Evolutionary conservation across 1,140 invertebrate species (phyloP).

Genomic region (Bombus cullumanus): DNA sequence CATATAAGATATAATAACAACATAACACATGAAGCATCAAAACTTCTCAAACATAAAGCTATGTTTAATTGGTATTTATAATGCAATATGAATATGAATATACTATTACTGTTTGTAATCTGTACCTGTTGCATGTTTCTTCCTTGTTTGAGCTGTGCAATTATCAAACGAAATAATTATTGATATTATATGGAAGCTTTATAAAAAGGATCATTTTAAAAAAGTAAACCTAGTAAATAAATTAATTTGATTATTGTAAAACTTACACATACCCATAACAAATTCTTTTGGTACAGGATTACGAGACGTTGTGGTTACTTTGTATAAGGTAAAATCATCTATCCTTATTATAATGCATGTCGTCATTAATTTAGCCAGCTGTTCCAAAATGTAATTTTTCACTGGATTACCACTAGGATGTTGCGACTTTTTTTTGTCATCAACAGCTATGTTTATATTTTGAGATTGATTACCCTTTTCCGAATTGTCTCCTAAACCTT

Average conservation of each 20-base stretch:
- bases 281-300: slow-evolving; percentile 90
- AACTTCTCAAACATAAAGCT: slow-evolving; percentile 35
- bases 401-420: slow-evolving; percentile 83
- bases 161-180: slow-evolving; percentile 74
- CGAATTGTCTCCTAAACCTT: slow-evolving; percentile 67
- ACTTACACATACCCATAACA: slow-evolving; percentile 86
- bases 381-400: slow-evolving; percentile 87
- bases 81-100: slow-evolving; percentile 52
- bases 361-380: slow-evolving; percentile 94
- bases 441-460: slow-evolving; percentile 58
- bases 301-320: slow-evolving; percentile 90
- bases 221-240: slow-evolving; percentile 28
- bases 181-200: slow-evolving; percentile 46
- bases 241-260: not conserved
- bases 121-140: slow-evolving; percentile 80
- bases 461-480: slow-evolving; percentile 70
- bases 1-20: slow-evolving; percentile 8
- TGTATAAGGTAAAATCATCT: slow-evolving; percentile 93
- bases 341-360: slow-evolving; percentile 95
- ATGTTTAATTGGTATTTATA: slow-evolving; percentile 34
- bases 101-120: slow-evolving; percentile 65
- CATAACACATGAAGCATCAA: slow-evolving; percentile 18
- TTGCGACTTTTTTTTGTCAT: slow-evolving; percentile 75
- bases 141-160: slow-evolving; percentile 81
- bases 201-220: slow-evolving; percentile 24